Evolutionary conservation across 2,113 vertebrate species (phyloP).

Genomic region (Salvelinus fontinalis): DNA sequence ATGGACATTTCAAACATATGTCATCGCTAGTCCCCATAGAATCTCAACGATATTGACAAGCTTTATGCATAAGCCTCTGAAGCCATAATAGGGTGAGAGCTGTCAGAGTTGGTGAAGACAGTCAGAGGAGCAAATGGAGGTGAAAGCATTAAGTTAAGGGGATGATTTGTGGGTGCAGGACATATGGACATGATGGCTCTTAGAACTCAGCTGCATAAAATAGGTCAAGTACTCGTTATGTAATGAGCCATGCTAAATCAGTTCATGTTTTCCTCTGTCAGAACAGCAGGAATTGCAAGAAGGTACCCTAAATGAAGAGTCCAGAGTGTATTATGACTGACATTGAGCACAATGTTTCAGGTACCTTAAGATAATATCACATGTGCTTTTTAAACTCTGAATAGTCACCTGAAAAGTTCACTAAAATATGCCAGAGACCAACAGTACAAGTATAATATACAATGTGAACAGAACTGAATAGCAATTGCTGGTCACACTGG

Average conservation of each 20-base stretch:
- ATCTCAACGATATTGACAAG: not conserved
- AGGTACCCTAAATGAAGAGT: not conserved
- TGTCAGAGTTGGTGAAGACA: conserved; percentile 20
- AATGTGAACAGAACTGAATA: not conserved
- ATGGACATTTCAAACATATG: too few relatives aligned
- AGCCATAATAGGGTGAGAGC: not conserved
- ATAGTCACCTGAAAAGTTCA: not conserved
- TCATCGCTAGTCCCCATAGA: not conserved
- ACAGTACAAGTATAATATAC: not conserved
- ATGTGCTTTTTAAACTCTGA: not conserved
- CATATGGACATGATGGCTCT: conserved; percentile 25
- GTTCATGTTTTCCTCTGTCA: not conserved
- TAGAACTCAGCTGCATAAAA: conserved; percentile 38
- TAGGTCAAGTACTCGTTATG: conserved; percentile 45
- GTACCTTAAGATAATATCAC: not conserved
- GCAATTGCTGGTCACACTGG: not conserved
- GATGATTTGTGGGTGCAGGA: conserved; percentile 38
- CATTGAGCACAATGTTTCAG: not conserved
- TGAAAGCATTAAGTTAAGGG: conserved; percentile 15
- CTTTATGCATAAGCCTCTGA: not conserved
- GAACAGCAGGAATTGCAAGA: not conserved
- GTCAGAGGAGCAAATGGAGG: conserved; percentile 13
- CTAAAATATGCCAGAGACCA: not conserved
- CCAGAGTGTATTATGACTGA: conserved; percentile 1
- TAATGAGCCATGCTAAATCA: conserved; percentile 43